These are phyloP conservation scores for Penaeus monodon DNA, from an alignment of 2,888 invertebrate genomes.

Conservation along the genomic window DNA sequence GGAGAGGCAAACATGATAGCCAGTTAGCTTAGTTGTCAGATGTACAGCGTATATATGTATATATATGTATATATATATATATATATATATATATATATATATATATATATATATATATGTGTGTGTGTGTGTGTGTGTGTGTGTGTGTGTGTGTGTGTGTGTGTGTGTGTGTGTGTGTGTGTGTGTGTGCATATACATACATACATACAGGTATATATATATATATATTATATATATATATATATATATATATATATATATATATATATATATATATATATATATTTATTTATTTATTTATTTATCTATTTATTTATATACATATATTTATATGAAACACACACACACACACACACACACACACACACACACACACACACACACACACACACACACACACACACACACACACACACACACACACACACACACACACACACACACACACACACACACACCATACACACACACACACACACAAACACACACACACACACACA, in stretches of 20 bases:
- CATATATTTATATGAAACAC: not conserved
- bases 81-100: too few relatives aligned
- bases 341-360: not conserved
- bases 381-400: not conserved
- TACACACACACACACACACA: conserved; percentile 10
- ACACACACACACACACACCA: conserved; percentile 8
- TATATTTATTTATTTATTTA: too few relatives aligned
- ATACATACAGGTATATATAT: conserved; percentile 23
- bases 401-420: conserved; percentile 11
- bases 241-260: not conserved
- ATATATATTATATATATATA: conserved; percentile 22
- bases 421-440: conserved; percentile 4
- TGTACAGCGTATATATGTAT: too few relatives aligned
- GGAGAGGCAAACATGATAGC: too few relatives aligned
- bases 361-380: not conserved
- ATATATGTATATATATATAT: too few relatives aligned
- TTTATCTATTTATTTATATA: not conserved
- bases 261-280: too few relatives aligned
- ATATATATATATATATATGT: too few relatives aligned
- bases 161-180: not conserved
- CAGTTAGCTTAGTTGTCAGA: not conserved
- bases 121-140: too few relatives aligned
- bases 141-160: not conserved
- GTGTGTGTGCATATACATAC: conserved; percentile 2
- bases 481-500: conserved; percentile 13